A percentile compares a stretch with the other conserved stretches of the same genome.
These are phyloP conservation scores for Rhegmatorhina hoffmannsi DNA, from an alignment of 2,113 vertebrate species.

Conservation along the genomic window DNA sequence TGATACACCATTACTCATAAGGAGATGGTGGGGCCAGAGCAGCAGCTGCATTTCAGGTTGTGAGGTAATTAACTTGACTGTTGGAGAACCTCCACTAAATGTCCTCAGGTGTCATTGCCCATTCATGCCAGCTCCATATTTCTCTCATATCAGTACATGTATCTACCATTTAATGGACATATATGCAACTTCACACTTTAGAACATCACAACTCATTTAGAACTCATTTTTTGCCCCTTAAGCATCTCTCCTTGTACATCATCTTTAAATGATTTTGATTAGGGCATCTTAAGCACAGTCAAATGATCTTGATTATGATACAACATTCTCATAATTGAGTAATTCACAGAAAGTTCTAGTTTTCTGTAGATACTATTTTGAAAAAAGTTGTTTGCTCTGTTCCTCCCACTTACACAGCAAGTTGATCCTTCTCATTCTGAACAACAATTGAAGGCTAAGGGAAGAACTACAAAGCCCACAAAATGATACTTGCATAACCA, in stretches of 20 bases:
- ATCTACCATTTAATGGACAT: neutral
- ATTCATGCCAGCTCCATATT: neutral
- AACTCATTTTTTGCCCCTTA: neutral
- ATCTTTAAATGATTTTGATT: neutral
- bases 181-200: neutral
- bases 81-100: neutral
- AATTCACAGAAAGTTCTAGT: neutral
- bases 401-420: neutral
- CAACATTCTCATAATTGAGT: neutral
- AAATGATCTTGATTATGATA: neutral
- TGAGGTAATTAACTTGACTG: neutral
- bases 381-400: neutral
- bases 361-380: neutral
- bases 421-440: neutral
- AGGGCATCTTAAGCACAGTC: neutral
- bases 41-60: conserved; percentile 5
- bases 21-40: neutral
- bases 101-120: neutral
- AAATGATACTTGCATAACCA: neutral
- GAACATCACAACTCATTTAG: neutral
- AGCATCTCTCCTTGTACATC: neutral
- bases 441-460: neutral
- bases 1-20: neutral
- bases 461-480: neutral
- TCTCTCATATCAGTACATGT: neutral